These are phyloP conservation scores for Diadromus collaris DNA, from an alignment of 2,888 invertebrate species.

Conservation along the genomic window DNA sequence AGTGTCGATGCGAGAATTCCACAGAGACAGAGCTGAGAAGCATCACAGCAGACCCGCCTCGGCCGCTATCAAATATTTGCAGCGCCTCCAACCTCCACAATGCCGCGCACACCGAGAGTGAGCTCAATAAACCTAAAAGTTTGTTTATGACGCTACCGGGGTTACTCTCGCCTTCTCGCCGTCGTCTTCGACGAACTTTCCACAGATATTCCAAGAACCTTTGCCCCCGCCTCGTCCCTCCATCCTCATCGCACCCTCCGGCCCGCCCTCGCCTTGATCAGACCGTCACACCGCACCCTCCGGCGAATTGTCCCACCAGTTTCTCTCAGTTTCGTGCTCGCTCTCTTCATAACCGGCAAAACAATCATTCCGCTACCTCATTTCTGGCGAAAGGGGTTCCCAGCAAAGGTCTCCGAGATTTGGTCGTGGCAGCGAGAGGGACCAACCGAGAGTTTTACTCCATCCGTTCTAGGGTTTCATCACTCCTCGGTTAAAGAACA, in stretches of 20 bases:
- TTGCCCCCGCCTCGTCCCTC: constrained; percentile 42
- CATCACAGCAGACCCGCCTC: constrained; percentile 45
- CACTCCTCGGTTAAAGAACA: neutral
- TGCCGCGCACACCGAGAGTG: constrained; percentile 56
- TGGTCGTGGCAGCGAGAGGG: constrained; percentile 5
- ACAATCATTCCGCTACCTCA: constrained; percentile 61
- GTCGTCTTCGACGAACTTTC: constrained; percentile 67
- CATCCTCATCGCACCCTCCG: constrained; percentile 6
- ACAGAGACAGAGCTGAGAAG: constrained; percentile 36
- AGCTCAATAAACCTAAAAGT: constrained; percentile 77
- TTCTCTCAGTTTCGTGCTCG: constrained; percentile 43
- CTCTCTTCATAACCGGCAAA: constrained; percentile 54
- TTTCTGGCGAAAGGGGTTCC: constrained; percentile 36
- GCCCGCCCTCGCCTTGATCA: constrained; percentile 25
- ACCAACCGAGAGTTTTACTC: constrained; percentile 14
- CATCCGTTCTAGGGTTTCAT: constrained; percentile 12
- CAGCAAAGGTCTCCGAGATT: constrained; percentile 38
- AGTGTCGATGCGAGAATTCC: constrained; percentile 41
- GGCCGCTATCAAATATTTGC: constrained; percentile 77
- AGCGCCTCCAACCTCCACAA: constrained; percentile 72
- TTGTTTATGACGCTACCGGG: constrained; percentile 72
- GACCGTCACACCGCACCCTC: constrained; percentile 36
- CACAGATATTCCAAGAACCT: constrained; percentile 53
- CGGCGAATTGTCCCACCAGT: constrained; percentile 48
- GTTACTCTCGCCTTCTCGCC: constrained; percentile 57